Evolutionary conservation across 35 echinoderm and acorn worm species (phyloP), one percentile per base, ranked within the genome.

Genomic region (Stichopus chloronotus): DNA sequence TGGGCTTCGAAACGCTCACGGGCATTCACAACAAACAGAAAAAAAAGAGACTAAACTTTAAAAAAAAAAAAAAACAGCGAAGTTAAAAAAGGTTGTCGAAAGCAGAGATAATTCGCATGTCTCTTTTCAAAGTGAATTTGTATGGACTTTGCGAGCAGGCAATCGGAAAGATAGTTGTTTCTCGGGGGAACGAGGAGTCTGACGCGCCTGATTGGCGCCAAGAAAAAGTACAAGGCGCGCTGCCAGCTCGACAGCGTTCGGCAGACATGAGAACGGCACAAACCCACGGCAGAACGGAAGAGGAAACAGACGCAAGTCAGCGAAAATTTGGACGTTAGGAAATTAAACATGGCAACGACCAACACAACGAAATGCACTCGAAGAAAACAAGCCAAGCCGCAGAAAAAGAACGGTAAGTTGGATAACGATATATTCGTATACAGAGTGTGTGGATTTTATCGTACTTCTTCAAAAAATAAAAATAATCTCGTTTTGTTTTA

Each of bases 111-210:
- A 85, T 85, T 85, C 82, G 55, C 82, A 85, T 85, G 82, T 85
- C 82, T 85, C 82, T 85, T 85, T 85, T 85, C 82, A 85, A 59
- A 85, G 87, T 71, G 59, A 71, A 71, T 89, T 89, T 89, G 87
- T 89, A 89, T 89, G 87, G 87, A 74, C 59, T 89, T 89, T 89
- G 87, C 52, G 52, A 89, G 65, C 87, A 74, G 87, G 87, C 87
- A 89, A 89, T 63, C 87, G 87, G 87, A 89, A 89, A 43, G 65
- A 89, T 58, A 89, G 87, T 89, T 54, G 87, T 89, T 89, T 89
- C 87, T 89, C 87, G 57, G 65, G 87, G 87, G 87, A 89, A 30
- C 59, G 87, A 89, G 59, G 52, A 89, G 87, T 24, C 65, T 71
- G 87, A 71, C 87, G 25, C 59, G 87, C 59, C 87, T 30, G 61